A percentile compares a stretch with the other conserved stretches of the same genome.
phyloP scores from a whole-genome alignment of 2,888 invertebrate genomes.

The Danaus chrysippus region DNA sequence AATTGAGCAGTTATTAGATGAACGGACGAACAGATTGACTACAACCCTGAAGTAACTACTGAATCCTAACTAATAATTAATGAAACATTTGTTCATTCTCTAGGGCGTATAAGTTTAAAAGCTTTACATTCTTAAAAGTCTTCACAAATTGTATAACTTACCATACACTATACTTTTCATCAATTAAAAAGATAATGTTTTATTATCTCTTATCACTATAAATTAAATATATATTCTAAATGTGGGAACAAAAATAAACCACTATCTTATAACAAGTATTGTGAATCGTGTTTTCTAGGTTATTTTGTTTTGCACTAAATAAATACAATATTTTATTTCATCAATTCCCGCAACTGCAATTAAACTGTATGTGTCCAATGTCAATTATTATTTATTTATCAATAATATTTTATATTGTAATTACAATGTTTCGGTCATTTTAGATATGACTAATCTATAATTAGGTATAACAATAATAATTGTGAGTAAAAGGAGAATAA shows the following conservation, averaged over 20 bases:
- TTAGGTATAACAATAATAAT: slow-evolving; percentile 60
- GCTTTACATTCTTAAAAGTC: slow-evolving; percentile 69
- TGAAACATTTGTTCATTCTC: slow-evolving; percentile 52
- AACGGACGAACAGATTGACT: slow-evolving; percentile 73
- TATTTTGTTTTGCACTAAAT: slow-evolving; percentile 41
- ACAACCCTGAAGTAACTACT: slow-evolving; percentile 69
- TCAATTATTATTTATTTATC: slow-evolving; percentile 38
- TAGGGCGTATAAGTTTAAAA: slow-evolving; percentile 70
- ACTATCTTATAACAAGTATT: slow-evolving; percentile 32
- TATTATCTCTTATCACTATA: slow-evolving; percentile 57
- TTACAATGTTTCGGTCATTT: slow-evolving; percentile 57
- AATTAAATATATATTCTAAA: slow-evolving; percentile 43
- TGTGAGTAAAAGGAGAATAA: slow-evolving; percentile 57
- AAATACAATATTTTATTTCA: slow-evolving; percentile 47
- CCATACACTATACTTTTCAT: slow-evolving; percentile 56
- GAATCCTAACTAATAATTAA: slow-evolving; percentile 64
- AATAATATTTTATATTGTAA: slow-evolving; percentile 45
- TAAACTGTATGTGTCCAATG: slow-evolving; percentile 42
- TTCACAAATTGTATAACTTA: slow-evolving; percentile 73
- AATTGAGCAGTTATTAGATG: slow-evolving; percentile 73
- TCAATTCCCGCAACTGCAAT: slow-evolving; percentile 69
- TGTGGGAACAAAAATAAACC: slow-evolving; percentile 35
- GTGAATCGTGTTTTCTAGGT: slow-evolving; percentile 34
- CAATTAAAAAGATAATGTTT: slow-evolving; percentile 51
- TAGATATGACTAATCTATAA: slow-evolving; percentile 63